A percentile compares a stretch with the other conserved stretches of the same genome.
phyloP scores from a whole-genome alignment of 2,113 vertebrate species.

The Nothocercus julius region DNA sequence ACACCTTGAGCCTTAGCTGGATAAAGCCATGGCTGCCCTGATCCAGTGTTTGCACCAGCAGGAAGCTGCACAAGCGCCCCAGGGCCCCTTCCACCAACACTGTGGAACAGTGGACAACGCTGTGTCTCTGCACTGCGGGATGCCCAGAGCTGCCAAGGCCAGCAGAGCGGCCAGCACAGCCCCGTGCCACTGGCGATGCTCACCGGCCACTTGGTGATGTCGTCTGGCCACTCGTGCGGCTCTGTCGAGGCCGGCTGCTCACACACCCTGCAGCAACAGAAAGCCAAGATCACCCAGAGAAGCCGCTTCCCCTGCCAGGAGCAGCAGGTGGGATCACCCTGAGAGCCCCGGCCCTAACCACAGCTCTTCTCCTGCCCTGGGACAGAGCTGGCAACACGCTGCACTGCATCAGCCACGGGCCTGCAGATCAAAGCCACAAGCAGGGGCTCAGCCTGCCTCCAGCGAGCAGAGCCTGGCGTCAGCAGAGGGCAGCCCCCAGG shows the following conservation, averaged over 20 bases:
- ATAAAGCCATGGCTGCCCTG: background rate
- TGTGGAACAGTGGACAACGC: no score
- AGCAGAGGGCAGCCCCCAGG: background rate
- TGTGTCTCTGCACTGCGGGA: background rate
- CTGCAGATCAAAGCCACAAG: background rate
- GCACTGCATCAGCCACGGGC: background rate
- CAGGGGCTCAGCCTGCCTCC: background rate
- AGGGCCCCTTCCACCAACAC: background rate
- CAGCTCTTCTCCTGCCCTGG: background rate
- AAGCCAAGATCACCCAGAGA: background rate
- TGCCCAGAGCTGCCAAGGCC: background rate
- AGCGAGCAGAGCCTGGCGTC: accelerated
- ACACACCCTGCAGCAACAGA: slow-evolving; percentile 85
- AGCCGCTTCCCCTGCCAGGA: background rate
- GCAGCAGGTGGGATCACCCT: background rate
- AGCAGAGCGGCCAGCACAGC: background rate
- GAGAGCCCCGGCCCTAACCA: background rate
- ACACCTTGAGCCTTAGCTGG: background rate
- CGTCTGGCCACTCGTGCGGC: slow-evolving; percentile 96
- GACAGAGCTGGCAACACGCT: background rate
- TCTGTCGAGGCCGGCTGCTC: slow-evolving; percentile 92
- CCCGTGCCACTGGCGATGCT: slow-evolving; percentile 28
- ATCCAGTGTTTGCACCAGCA: background rate
- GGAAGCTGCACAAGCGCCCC: background rate
- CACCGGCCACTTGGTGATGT: slow-evolving; percentile 99